A percentile compares a stretch with the other conserved stretches of the same genome.
Evolutionary conservation across 1,140 invertebrate genomes (phyloP).

Genomic region (Zaprionus vittiger): DNA sequence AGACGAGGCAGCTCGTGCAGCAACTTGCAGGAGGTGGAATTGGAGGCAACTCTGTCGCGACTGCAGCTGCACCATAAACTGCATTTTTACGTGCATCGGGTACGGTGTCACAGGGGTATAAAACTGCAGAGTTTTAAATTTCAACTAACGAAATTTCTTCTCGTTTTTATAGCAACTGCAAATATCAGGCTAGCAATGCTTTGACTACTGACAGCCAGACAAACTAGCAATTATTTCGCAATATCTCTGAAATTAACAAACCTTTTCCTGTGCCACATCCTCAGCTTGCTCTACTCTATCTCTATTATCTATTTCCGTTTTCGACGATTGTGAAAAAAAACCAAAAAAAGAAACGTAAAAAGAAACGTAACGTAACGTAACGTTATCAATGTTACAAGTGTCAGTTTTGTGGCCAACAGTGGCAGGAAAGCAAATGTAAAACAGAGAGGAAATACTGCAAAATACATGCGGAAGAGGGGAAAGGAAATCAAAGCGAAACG

Average conservation of each 20-base stretch:
- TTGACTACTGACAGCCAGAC: conserved; percentile 21
- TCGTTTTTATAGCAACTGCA: not conserved
- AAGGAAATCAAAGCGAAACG: conserved; percentile 1
- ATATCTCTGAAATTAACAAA: conserved; percentile 60
- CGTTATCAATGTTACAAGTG: conserved; percentile 44
- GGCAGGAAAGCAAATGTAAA: conserved; percentile 46
- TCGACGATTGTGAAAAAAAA: conserved; percentile 2
- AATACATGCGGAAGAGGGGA: conserved; percentile 22
- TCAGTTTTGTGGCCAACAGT: conserved; percentile 27
- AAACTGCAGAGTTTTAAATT: conserved; percentile 53
- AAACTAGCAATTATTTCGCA: conserved; percentile 64
- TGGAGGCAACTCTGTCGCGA: conserved; percentile 27
- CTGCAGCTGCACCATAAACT: conserved; percentile 68
- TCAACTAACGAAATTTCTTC: conserved; percentile 20
- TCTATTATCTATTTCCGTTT: conserved; percentile 9
- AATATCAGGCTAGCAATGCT: not conserved
- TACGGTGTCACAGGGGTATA: conserved; percentile 21
- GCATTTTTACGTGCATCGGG: conserved; percentile 62
- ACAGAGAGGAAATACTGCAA: conserved; percentile 33
- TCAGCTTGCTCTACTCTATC: not conserved
- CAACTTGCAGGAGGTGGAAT: not conserved
- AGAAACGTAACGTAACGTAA: conserved; percentile 39
- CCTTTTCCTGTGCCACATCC: conserved; percentile 28
- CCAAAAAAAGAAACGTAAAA: not conserved
- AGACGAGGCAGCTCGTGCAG: not conserved